A percentile compares a stretch with the other conserved stretches of the same genome.
Evolutionary conservation across 2,797 vertebrate species (phyloP).

Genomic region (Menidia menidia): DNA sequence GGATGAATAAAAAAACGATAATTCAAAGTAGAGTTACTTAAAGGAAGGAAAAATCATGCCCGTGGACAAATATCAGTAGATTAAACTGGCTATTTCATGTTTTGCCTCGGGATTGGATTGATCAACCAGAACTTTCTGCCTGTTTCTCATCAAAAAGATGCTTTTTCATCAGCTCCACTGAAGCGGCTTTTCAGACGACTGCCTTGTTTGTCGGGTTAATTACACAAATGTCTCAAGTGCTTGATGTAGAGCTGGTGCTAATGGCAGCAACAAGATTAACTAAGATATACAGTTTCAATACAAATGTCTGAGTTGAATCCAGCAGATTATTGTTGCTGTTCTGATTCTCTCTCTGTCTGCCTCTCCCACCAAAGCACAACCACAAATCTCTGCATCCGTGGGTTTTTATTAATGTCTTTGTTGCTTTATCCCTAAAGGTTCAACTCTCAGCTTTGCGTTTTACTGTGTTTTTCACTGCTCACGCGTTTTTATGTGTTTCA

Average conservation of each 20-base stretch:
- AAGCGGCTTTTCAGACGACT: background rate
- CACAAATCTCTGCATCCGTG: conserved; percentile 65
- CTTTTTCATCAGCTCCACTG: conserved; percentile 3
- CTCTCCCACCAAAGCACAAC: conserved; percentile 56
- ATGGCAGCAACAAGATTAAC: conserved; percentile 21
- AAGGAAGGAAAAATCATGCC: too few relatives aligned
- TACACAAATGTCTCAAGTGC: conserved; percentile 23
- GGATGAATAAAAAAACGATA: too few relatives aligned
- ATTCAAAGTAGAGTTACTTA: too few relatives aligned
- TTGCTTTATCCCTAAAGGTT: conserved; percentile 67
- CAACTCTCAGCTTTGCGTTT: conserved; percentile 53
- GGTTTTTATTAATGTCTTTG: conserved; percentile 66
- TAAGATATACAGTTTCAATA: conserved; percentile 25
- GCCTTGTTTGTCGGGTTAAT: conserved; percentile 35
- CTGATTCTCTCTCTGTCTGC: conserved; percentile 22
- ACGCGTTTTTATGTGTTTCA: conserved; percentile 37
- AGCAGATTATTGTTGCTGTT: conserved; percentile 40
- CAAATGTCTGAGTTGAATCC: conserved; percentile 20
- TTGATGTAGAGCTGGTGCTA: conserved; percentile 32
- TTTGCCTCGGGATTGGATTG: too few relatives aligned
- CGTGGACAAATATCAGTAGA: too few relatives aligned
- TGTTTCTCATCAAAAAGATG: conserved; percentile 2
- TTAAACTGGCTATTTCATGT: too few relatives aligned
- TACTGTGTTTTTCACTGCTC: conserved; percentile 34
- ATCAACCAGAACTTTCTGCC: too few relatives aligned